A percentile compares a stretch with the other conserved stretches of the same genome.
Conservation (phyloP, 2,113 vertebrate species). For the Ctenodactylus gundi region DNA sequence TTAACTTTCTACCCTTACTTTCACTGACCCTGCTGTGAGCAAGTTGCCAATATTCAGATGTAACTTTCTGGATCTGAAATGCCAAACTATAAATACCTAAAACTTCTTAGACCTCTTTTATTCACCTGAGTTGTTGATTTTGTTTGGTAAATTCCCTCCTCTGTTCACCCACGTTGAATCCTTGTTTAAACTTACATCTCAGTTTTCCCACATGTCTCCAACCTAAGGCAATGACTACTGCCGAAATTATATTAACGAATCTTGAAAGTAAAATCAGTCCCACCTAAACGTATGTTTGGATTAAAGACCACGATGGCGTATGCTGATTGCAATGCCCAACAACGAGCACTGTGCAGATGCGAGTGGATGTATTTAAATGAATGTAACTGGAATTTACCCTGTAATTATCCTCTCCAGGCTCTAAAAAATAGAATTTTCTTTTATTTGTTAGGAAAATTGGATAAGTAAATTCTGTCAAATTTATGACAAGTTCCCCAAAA, state of each 20-base stretch:
- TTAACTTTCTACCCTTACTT: background rate
- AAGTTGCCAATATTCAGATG: background rate
- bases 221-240: background rate
- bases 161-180: background rate
- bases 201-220: background rate
- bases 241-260: background rate
- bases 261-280: background rate
- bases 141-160: background rate
- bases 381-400: background rate
- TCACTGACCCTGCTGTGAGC: background rate
- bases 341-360: background rate
- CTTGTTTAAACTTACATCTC: background rate
- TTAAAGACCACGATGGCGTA: background rate
- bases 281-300: background rate
- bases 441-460: background rate
- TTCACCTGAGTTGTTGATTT: background rate
- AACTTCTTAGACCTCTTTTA: background rate
- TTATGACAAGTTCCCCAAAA: conserved; percentile 1
- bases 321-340: background rate
- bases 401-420: background rate
- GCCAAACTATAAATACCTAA: background rate
- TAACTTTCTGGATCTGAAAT: background rate
- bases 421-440: background rate
- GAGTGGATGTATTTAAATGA: background rate
- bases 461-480: conserved; percentile 10